phyloP scores from a whole-genome alignment of 1,140 invertebrate genomes.

The Platyscapa corneri region DNA sequence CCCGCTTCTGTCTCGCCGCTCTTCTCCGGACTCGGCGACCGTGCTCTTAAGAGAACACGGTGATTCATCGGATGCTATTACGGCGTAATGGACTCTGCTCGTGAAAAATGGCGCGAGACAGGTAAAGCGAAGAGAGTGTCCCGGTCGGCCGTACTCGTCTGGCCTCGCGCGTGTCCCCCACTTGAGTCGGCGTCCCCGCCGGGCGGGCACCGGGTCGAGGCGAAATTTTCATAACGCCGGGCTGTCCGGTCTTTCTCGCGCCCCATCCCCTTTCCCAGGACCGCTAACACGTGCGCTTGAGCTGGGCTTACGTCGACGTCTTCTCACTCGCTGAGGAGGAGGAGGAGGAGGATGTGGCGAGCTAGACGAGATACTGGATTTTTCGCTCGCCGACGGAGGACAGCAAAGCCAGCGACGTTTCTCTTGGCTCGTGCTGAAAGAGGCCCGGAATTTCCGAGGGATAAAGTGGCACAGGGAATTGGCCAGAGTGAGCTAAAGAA shows the following conservation, averaged over 20 bases:
- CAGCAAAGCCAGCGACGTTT: neutral
- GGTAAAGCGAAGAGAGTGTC: constrained; percentile 55
- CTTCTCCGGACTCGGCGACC: constrained; percentile 54
- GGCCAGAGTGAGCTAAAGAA: neutral
- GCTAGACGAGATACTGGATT: neutral
- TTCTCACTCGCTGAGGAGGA: neutral
- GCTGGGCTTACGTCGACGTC: neutral
- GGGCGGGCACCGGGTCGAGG: no score
- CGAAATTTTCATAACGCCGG: constrained; percentile 59
- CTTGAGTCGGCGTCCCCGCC: no score
- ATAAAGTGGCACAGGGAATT: neutral
- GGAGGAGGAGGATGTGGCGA: neutral
- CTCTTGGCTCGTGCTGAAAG: neutral
- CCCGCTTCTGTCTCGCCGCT: constrained; percentile 54
- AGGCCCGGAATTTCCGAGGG: neutral
- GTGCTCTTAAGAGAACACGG: constrained; percentile 61
- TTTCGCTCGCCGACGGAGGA: neutral
- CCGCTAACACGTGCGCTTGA: neutral
- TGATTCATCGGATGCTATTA: constrained; percentile 69
- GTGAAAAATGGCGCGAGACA: constrained; percentile 64
- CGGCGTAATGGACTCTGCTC: constrained; percentile 64
- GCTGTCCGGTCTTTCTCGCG: neutral
- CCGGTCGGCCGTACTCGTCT: constrained; percentile 22
- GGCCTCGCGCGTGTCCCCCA: no score
- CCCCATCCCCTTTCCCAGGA: neutral